Conservation (phyloP, 2,888 invertebrate genomes). For the Idaea dimidiata region DNA sequence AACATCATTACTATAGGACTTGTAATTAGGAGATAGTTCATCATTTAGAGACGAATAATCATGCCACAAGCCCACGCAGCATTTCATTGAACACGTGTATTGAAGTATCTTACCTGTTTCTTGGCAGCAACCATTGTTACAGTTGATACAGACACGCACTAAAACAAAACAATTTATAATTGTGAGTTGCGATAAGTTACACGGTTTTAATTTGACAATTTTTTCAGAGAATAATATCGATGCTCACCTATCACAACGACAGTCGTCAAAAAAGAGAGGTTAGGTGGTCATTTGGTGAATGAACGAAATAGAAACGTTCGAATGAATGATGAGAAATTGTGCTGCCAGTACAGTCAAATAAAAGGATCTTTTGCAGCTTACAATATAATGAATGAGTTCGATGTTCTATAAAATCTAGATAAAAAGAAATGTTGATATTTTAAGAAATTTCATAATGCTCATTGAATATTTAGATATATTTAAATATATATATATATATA, state of each 20-base stretch:
- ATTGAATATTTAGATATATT: too few species aligned
- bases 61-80: slow-evolving; percentile 49
- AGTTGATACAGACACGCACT: slow-evolving; percentile 23
- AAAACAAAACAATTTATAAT: slow-evolving; percentile 13
- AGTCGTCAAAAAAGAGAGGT: slow-evolving; percentile 4
- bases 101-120: slow-evolving; percentile 86
- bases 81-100: slow-evolving; percentile 44
- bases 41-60: slow-evolving; percentile 39
- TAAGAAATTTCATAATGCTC: too few species aligned
- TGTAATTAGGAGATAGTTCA: slow-evolving; percentile 34
- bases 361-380: too few species aligned
- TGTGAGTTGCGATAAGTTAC: too few species aligned
- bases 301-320: too few species aligned
- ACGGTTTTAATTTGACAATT: neutral
- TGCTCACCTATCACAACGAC: neutral
- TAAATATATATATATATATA: too few species aligned
- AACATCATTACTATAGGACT: slow-evolving; percentile 63
- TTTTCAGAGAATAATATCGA: neutral
- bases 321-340: too few species aligned
- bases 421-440: too few species aligned
- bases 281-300: neutral
- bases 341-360: too few species aligned
- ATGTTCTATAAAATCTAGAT: too few species aligned
- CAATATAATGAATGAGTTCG: too few species aligned
- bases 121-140: slow-evolving; percentile 90